A percentile compares a stretch with the other conserved stretches of the same genome.
These are phyloP conservation scores for Phallusia fumigata DNA, from an alignment of 23 tunicate genomes.

Conservation along the genomic window DNA sequence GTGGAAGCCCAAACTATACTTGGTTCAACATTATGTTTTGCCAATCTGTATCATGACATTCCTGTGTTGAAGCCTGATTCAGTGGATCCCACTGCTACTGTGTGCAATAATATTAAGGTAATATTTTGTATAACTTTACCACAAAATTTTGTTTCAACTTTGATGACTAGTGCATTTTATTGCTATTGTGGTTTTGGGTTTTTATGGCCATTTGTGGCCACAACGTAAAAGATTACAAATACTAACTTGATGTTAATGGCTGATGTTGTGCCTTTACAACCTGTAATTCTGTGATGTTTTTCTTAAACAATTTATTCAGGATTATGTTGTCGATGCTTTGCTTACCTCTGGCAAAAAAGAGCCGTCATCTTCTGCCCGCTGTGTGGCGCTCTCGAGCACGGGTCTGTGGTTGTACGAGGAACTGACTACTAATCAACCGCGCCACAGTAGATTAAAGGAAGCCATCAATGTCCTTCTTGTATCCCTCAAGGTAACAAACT, in stretches of 20 bases:
- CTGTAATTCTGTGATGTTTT: too few relatives aligned
- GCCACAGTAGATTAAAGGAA: conserved; percentile 64
- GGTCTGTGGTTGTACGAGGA: conserved; percentile 94
- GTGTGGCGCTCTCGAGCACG: conserved; percentile 78
- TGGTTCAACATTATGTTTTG: conserved; percentile 73
- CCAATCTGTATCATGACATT: conserved; percentile 60
- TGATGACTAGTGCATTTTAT: too few relatives aligned
- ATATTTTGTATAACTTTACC: background rate
- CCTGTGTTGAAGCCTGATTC: conserved; percentile 75
- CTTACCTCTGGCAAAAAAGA: conserved; percentile 74
- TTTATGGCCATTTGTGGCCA: too few relatives aligned
- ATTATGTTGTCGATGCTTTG: conserved; percentile 80
- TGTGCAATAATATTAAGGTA: conserved; percentile 78
- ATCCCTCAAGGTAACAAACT: conserved; percentile 72
- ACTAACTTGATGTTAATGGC: too few relatives aligned
- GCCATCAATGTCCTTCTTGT: conserved; percentile 77
- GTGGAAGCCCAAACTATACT: conserved; percentile 87
- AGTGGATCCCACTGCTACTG: conserved; percentile 32
- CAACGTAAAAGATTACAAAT: too few relatives aligned
- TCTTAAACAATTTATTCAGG: conserved; percentile 25
- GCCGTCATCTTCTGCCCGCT: conserved; percentile 70
- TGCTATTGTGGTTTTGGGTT: too few relatives aligned
- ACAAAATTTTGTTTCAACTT: too few relatives aligned
- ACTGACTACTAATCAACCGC: conserved; percentile 43
- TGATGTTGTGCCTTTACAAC: too few relatives aligned